Evolutionary conservation across 1,140 invertebrate species (phyloP).

Genomic region (Papilio xuthus): DNA sequence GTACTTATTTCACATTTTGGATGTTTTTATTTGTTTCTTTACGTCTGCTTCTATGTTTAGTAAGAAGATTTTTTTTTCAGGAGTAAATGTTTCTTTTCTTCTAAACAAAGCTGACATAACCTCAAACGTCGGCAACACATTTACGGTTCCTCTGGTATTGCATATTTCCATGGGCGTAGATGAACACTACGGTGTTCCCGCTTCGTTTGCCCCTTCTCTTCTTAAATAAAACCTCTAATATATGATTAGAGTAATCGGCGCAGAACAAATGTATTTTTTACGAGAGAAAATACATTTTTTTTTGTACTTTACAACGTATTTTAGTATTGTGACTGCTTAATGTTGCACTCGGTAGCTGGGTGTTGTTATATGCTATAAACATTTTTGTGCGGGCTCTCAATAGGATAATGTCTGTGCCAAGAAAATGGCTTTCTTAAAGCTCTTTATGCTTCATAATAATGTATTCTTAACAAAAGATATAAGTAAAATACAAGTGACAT

Average conservation of each 20-base stretch:
- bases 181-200: no score
- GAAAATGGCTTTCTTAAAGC: not conserved
- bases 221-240: not conserved
- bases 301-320: not conserved
- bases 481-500: not conserved
- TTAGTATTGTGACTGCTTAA: not conserved
- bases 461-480: not conserved
- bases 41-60: not conserved
- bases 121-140: no score
- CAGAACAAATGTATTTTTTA: not conserved
- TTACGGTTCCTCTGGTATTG: no score
- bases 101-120: no score
- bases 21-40: not conserved
- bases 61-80: no score
- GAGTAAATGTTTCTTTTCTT: no score
- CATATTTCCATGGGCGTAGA: not conserved
- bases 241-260: not conserved
- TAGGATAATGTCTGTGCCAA: slow-evolving; percentile 3
- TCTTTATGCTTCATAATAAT: not conserved
- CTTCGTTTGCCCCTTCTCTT: no score
- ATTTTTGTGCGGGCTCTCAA: not conserved
- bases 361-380: not conserved
- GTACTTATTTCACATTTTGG: not conserved
- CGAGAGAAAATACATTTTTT: not conserved
- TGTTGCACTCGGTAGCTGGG: not conserved